phyloP scores from a whole-genome alignment of 1,140 invertebrate species.

The Lasioglossum albipes region DNA sequence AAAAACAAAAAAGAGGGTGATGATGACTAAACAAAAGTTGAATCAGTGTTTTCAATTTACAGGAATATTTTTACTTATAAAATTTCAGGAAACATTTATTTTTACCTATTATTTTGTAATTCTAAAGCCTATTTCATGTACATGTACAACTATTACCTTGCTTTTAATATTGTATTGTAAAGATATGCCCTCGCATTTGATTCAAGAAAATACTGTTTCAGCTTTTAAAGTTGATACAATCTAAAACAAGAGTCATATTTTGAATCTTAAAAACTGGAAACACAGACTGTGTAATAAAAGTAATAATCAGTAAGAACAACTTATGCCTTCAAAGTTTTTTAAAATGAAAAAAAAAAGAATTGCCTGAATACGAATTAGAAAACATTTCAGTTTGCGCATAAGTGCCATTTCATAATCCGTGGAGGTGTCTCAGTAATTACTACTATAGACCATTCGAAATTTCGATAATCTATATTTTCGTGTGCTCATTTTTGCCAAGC shows the following conservation, averaged over 20 bases:
- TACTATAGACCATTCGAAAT: slow-evolving; percentile 53
- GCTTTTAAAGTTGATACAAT: slow-evolving; percentile 68
- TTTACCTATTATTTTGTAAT: slow-evolving; percentile 23
- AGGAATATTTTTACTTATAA: slow-evolving; percentile 49
- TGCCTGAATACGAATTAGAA: slow-evolving; percentile 56
- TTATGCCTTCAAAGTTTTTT: slow-evolving; percentile 72
- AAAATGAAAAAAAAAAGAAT: slow-evolving; percentile 57
- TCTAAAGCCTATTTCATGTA: slow-evolving; percentile 14
- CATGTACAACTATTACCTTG: slow-evolving; percentile 29
- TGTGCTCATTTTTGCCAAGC: slow-evolving; percentile 51
- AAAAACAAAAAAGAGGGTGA: slow-evolving; percentile 50
- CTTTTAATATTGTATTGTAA: slow-evolving; percentile 39
- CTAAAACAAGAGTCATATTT: slow-evolving; percentile 73
- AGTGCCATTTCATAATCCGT: slow-evolving; percentile 60
- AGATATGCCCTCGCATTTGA: slow-evolving; percentile 26
- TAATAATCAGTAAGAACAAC: slow-evolving; percentile 69
- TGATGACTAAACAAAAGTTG: slow-evolving; percentile 65
- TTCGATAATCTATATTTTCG: slow-evolving; percentile 40
- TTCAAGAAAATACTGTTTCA: slow-evolving; percentile 61
- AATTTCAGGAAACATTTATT: slow-evolving; percentile 31
- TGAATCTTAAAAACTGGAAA: slow-evolving; percentile 68
- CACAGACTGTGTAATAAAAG: slow-evolving; percentile 72
- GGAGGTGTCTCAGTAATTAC: slow-evolving; percentile 55
- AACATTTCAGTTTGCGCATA: slow-evolving; percentile 60
- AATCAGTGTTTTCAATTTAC: slow-evolving; percentile 64